Base-by-base conservation (phyloP, 53 echinoderm and acorn worm species). In the Echinarachnius parma region DNA sequence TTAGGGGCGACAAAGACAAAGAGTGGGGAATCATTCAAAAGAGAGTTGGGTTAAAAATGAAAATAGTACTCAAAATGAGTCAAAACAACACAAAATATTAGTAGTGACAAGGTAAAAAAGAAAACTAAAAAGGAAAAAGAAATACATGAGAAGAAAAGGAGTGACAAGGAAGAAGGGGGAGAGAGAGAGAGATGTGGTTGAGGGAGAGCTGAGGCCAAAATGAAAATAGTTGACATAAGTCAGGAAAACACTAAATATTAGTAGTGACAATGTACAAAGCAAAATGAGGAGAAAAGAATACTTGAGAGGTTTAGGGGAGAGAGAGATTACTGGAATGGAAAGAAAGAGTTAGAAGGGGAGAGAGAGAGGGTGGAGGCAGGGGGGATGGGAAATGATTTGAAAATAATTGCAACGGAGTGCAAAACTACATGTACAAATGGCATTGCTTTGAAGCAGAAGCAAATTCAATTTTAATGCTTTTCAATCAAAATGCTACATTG, bases 391-490 rank as follows among this genome's bases (percentile, higher is more conserved):
- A 27, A 65, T 28, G 20, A 11, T 14, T n/a, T n/a, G n/a, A n/a
- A n/a, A n/a, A n/a, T n/a, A n/a, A n/a, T n/a, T n/a, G n/a, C n/a
- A n/a, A n/a, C n/a, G n/a, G n/a, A n/a, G n/a, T n/a, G n/a, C n/a
- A n/a, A n/a, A n/a, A n/a, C n/a, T n/a, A n/a, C n/a, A n/a, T n/a
- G n/a, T n/a, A 55, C 55, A 72, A 72, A 55, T 72, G 74, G 74
- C 74, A 72, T 72, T 72, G 74, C 56, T 26, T 46, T 57, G 34
- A 35, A 39, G 39, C 57, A 42, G 55, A n/a, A 68, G 56, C 57
- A 56, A 72, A 72, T 57, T 72, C 18, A 72, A 72, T 72, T 72
- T 72, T 18, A 39, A 37, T 8, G 50, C 57, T 56, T 50, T 45
- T 56, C 55, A 42, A 39, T 72, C 56, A 44, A 72, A 57, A 54